Evolutionary conservation across 1,140 invertebrate species (phyloP), one percentile per base, ranked within the genome.

Genomic region (Apis laboriosa): DNA sequence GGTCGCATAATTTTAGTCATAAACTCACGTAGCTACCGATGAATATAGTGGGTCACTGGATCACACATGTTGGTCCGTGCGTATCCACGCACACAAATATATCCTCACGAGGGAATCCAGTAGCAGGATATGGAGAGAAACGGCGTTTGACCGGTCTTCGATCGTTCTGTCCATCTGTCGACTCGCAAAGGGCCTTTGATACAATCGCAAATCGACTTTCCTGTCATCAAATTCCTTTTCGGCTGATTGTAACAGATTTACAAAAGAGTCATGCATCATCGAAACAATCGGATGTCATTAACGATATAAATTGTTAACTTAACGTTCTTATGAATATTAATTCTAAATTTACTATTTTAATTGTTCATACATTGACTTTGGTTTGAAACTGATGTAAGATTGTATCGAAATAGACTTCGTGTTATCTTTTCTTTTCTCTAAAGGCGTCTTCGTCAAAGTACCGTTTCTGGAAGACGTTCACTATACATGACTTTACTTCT

Each of bases 11-110:
- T 76, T 78, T 78, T 55, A 83, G 28, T 79, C 66, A 83, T 78
- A 71, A 66, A 56, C 75, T 77, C 74, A 49, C 73, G 80, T 67
- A 73, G 74, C 34, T 56, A 84, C 63, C 66, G 70, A 51, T 34
- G 66, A 85, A 78, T 77, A 83, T 78, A 85, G 80, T 90, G 82
- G 90, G 90, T 91, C 89, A 90, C 89, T 90, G 89, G 90, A 90
- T 90, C 90, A 85, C 77, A 80, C 79, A 80, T 75, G 79, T 28
- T 73, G 63, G 53, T 51, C 19, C 53, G 67, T n/a, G 77, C 61
- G 61, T 73, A 71, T 60, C 49, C 58, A 76, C 75, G 53, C 67
- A 80, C 79, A 80, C 78, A 70, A 15, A 19, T 73, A 53, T 83
- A 80, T 79, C 43, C 55, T 24, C 67, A 34, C 74, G 80, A 76